Evolutionary conservation across 2,113 vertebrate species (phyloP).

Genomic region (Crotalus tigris): DNA sequence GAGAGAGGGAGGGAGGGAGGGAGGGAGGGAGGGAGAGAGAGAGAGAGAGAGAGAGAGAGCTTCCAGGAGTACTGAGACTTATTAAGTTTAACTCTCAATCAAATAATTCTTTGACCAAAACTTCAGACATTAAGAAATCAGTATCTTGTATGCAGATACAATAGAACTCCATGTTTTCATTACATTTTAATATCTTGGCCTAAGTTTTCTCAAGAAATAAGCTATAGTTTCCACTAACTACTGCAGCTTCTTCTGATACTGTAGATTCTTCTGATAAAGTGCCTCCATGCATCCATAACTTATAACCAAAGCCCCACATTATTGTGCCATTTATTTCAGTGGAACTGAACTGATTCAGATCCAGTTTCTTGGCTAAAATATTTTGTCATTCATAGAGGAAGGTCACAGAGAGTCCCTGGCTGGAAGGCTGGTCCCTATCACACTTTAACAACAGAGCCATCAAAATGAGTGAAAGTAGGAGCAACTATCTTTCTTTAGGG

Average conservation of each 20-base stretch:
- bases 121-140: not conserved
- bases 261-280: not conserved
- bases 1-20: too few relatives aligned
- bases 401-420: not conserved
- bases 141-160: not conserved
- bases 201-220: not conserved
- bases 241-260: not conserved
- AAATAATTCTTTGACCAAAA: not conserved
- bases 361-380: not conserved
- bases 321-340: not conserved
- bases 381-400: not conserved
- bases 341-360: not conserved
- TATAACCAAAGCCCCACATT: not conserved
- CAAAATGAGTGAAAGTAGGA: not conserved
- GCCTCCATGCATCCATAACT: not conserved
- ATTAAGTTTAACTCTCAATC: not conserved
- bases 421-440: too few relatives aligned
- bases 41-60: too few relatives aligned
- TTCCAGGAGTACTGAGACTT: not conserved
- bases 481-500: not conserved
- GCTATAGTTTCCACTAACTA: not conserved
- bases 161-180: not conserved
- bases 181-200: not conserved
- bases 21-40: accelerated
- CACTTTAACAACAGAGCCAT: not conserved